phyloP scores from a whole-genome alignment of 2,888 invertebrate genomes.

The Hydrotaea cyrtoneurina region DNA sequence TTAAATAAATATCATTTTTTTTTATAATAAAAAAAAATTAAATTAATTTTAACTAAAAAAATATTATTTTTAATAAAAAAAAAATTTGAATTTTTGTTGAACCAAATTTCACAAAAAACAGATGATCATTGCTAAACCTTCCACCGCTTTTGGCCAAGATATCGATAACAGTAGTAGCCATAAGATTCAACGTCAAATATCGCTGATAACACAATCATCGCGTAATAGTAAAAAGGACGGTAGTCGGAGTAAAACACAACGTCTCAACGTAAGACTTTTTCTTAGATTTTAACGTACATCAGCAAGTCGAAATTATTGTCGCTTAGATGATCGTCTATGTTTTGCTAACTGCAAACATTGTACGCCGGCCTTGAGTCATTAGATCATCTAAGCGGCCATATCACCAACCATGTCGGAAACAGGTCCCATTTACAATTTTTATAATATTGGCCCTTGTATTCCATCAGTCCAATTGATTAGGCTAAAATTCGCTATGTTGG shows the following conservation, averaged over 20 bases:
- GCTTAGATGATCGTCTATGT: too few species aligned
- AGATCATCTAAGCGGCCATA: too few species aligned
- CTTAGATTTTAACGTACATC: neutral
- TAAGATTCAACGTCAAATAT: constrained; percentile 86
- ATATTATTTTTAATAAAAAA: constrained; percentile 34
- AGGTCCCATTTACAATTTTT: too few species aligned
- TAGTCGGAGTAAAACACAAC: constrained; percentile 87
- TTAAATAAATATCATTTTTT: constrained; percentile 29
- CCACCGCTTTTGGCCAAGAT: constrained; percentile 85
- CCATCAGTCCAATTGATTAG: too few species aligned
- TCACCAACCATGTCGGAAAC: too few species aligned
- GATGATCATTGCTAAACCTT: constrained; percentile 77
- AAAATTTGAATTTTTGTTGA: neutral
- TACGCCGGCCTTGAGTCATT: too few species aligned
- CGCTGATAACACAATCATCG: constrained; percentile 84
- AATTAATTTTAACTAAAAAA: constrained; percentile 12
- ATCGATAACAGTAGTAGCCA: constrained; percentile 83
- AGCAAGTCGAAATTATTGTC: too few species aligned
- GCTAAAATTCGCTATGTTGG: too few species aligned
- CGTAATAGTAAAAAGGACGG: constrained; percentile 82
- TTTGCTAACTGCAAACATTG: too few species aligned
- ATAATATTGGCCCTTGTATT: too few species aligned
- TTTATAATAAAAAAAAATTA: constrained; percentile 32
- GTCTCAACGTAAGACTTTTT: constrained; percentile 87
- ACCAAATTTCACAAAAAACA: neutral